phyloP scores from a whole-genome alignment of 2,113 vertebrate genomes.

The Otus sunia region DNA sequence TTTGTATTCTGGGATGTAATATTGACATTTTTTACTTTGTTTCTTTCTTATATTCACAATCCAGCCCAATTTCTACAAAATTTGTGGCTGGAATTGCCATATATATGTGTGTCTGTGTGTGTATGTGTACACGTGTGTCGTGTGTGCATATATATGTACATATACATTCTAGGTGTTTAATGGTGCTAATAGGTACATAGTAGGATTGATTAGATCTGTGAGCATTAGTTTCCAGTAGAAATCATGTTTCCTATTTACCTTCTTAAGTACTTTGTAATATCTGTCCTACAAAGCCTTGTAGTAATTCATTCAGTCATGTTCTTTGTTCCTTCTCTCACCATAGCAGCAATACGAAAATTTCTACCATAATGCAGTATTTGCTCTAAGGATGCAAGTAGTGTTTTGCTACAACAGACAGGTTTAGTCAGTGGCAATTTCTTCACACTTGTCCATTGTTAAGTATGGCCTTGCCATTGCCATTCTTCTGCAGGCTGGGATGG shows the following conservation, averaged over 20 bases:
- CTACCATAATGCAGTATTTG: not conserved
- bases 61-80: not conserved
- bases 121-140: accelerated
- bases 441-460: not conserved
- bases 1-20: not conserved
- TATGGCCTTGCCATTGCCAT: not conserved
- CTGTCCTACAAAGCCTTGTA: not conserved
- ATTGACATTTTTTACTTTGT: not conserved
- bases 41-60: not conserved
- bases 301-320: not conserved
- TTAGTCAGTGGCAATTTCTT: not conserved
- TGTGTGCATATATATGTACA: no score
- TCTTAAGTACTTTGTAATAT: not conserved
- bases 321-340: not conserved
- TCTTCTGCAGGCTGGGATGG: not conserved
- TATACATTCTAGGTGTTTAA: not conserved
- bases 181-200: not conserved
- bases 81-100: not conserved
- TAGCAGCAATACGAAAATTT: not conserved
- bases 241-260: not conserved
- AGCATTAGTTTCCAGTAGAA: not conserved
- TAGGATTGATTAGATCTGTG: not conserved
- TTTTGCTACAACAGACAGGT: not conserved
- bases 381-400: not conserved
- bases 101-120: accelerated